Conservation (phyloP, 1,140 invertebrate species). For the Lepidurus couesii region DNA sequence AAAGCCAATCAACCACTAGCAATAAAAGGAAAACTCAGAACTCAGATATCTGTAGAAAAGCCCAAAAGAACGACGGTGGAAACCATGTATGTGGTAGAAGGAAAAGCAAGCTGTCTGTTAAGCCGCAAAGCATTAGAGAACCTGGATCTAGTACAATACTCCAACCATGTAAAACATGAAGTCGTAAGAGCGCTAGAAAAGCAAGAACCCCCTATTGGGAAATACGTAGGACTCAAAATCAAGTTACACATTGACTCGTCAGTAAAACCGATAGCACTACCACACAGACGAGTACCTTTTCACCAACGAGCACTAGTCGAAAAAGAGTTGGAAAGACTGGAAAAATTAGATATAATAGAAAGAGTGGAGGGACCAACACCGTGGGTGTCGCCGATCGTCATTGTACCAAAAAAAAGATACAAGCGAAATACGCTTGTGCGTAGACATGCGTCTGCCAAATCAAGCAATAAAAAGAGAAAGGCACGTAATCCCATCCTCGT, state of each 20-base stretch:
- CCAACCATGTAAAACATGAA: background rate
- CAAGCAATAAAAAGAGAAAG: too few species aligned
- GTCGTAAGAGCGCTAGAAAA: background rate
- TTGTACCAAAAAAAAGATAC: slow-evolving; percentile 40
- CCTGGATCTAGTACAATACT: background rate
- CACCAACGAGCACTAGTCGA: slow-evolving; percentile 17
- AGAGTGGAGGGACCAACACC: slow-evolving; percentile 38
- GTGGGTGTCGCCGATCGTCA: slow-evolving; percentile 40
- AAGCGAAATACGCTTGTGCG: too few species aligned
- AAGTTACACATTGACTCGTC: background rate
- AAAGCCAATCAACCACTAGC: background rate
- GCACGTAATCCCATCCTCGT: too few species aligned
- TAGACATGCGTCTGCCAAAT: too few species aligned
- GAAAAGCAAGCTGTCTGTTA: background rate
- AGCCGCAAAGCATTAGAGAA: background rate
- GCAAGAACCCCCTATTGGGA: background rate
- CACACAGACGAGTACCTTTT: slow-evolving; percentile 26
- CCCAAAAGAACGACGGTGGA: background rate
- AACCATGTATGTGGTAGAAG: background rate
- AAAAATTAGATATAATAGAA: slow-evolving; percentile 39
- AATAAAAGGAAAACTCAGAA: background rate
- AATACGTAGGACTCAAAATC: background rate
- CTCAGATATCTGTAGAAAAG: background rate
- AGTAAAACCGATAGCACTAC: background rate
- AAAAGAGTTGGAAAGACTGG: slow-evolving; percentile 20